Percentiles rank a stretch among this genome's conserved stretches.
Evolutionary conservation across 2,888 invertebrate genomes (phyloP).

Genomic region (Fabriciana adippe): DNA sequence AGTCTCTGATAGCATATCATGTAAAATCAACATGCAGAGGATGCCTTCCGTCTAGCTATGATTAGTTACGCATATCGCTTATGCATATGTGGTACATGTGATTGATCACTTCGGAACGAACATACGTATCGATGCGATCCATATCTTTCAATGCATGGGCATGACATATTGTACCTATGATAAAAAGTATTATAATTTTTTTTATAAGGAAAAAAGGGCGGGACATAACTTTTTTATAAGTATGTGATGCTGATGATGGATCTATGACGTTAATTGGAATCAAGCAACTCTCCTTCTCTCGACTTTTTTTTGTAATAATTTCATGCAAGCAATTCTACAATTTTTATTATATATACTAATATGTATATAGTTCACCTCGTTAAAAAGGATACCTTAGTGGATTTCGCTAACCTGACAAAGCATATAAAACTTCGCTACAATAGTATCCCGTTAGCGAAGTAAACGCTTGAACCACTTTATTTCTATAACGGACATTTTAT

Average conservation of each 20-base stretch:
- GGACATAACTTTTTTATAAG: too few relatives aligned
- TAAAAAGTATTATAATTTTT: background rate
- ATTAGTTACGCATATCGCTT: conserved; percentile 17
- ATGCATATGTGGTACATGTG: conserved; percentile 16
- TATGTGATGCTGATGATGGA: too few relatives aligned
- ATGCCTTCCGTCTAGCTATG: conserved; percentile 8
- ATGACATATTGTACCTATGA: conserved; percentile 8
- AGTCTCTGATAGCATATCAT: background rate
- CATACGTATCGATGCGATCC: conserved; percentile 4
- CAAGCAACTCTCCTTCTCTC: too few relatives aligned
- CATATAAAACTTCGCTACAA: conserved; percentile 11
- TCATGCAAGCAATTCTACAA: too few relatives aligned
- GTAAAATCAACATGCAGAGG: conserved; percentile 16
- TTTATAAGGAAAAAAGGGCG: too few relatives aligned
- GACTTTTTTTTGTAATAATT: too few relatives aligned
- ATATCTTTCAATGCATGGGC: conserved; percentile 7
- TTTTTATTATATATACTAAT: background rate
- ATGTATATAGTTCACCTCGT: background rate
- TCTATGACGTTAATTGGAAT: too few relatives aligned
- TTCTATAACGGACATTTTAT: conserved; percentile 22
- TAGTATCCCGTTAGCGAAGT: conserved; percentile 19
- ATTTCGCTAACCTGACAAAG: conserved; percentile 18
- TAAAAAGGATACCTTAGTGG: background rate
- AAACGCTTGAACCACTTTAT: conserved; percentile 18
- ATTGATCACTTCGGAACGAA: conserved; percentile 18